Evolutionary conservation across 2,888 invertebrate species (phyloP).

Genomic region (Tenthredo scrophulariae): DNA sequence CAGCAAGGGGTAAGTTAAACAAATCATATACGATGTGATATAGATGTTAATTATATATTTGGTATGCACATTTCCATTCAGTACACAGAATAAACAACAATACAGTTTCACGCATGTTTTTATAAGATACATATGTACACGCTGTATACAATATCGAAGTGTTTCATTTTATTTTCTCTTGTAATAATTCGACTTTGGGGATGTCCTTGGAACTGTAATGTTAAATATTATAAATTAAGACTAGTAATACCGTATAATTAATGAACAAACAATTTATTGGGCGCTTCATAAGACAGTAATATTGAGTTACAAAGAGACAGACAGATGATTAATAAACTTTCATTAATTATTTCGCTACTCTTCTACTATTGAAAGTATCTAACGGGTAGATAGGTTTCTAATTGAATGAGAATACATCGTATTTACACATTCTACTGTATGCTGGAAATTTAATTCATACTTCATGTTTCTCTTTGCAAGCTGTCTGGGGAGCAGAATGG

Average conservation of each 20-base stretch:
- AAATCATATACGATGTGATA: slow-evolving; percentile 25
- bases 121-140: slow-evolving; percentile 51
- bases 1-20: slow-evolving; percentile 73
- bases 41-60: slow-evolving; percentile 50
- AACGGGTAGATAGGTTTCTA: slow-evolving; percentile 9
- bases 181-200: slow-evolving; percentile 56
- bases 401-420: background rate
- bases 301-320: background rate
- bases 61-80: slow-evolving; percentile 50
- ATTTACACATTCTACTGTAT: slow-evolving; percentile 6
- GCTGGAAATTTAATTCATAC: slow-evolving; percentile 21
- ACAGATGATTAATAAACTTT: background rate
- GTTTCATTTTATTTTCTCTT: slow-evolving; percentile 56
- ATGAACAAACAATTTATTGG: background rate
- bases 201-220: slow-evolving; percentile 64
- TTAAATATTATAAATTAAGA: slow-evolving; percentile 55
- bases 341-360: background rate
- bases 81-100: slow-evolving; percentile 61
- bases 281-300: background rate
- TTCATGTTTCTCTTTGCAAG: slow-evolving; percentile 73
- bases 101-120: slow-evolving; percentile 62
- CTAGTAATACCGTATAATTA: background rate
- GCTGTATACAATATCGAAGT: slow-evolving; percentile 54
- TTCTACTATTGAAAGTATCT: background rate
- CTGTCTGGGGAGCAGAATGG: slow-evolving; percentile 77